Base-by-base conservation (phyloP, 1,140 invertebrate genomes). In the Macrotrachela quadricornifera region DNA sequence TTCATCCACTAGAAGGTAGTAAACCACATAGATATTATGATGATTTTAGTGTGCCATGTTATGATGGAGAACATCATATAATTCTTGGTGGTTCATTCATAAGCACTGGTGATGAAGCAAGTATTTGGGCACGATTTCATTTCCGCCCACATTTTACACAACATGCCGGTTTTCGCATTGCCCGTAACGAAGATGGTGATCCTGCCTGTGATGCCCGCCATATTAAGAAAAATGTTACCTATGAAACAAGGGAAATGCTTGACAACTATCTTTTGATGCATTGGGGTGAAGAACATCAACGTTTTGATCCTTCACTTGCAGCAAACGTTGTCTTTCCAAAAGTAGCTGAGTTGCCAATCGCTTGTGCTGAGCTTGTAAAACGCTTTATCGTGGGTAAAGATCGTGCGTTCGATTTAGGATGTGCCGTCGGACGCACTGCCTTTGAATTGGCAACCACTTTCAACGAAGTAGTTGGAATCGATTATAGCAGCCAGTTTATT, bases 91-190 rank as follows among this genome's bases (percentile, higher is more conserved):
- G 53, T 42, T 42, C 41, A 14, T 42, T 42, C 10, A 8, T 8
- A 8, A 30, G 21, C 8, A 67, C 61, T 18, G 66, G 64, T 3
- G 58, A 60, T 55, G 60, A 63, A 50, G 64, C 61, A 11, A 64
- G 63, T 17, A 56, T 60, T 10, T 68, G 66, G 58, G 60, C 62
- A 13, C 51, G 66, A 11, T 63, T 57, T 56, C 60, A 58, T 13
- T 68, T 68, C 61, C 52, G 66, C 12, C 51, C 62, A 44, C 66
- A 68, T 57, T 68, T 68, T 50, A 60, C 65, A 41, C 66, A 68
- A 50, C 65, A 66, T 56, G 54, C 56, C 44, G 66, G 66, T 16
- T 68, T 68, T 57, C 58, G 65, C 14, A 9, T 67, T 15, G 66
- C 58, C 14, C 51, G 59, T 46, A 57, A 56, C 47, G 21, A 30